Percentiles rank a stretch among this genome's conserved stretches.
phyloP scores from a whole-genome alignment of 1,140 invertebrate species.

The Drosophila ironensis region DNA sequence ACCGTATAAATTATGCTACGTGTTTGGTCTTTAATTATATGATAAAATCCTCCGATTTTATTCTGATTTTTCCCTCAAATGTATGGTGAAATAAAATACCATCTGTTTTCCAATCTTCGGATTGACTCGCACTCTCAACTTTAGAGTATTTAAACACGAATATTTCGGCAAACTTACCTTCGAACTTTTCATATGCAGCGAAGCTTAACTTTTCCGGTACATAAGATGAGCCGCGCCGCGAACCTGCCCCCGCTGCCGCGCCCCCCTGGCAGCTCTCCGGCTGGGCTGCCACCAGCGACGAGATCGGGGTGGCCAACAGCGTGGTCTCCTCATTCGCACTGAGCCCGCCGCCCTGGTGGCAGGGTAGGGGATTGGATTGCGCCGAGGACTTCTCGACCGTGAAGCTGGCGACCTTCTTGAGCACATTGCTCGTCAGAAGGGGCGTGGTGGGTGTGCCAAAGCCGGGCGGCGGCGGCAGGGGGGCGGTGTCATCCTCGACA shows the following conservation, averaged over 20 bases:
- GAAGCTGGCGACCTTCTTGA: slow-evolving; percentile 92
- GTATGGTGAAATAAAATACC: too few species aligned
- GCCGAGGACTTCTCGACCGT: slow-evolving; percentile 85
- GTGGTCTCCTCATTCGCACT: slow-evolving; percentile 46
- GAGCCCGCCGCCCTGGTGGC: too few species aligned
- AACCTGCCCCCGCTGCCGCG: slow-evolving; percentile 16
- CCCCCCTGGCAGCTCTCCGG: slow-evolving; percentile 13
- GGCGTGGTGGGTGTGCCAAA: slow-evolving; percentile 82
- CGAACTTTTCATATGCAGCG: slow-evolving; percentile 92
- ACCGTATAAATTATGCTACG: too few species aligned
- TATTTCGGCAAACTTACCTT: slow-evolving; percentile 86
- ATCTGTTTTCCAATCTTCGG: neutral
- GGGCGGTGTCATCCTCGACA: slow-evolving; percentile 38
- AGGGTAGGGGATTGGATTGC: slow-evolving; percentile 12
- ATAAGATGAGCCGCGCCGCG: slow-evolving; percentile 86
- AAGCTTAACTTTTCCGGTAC: slow-evolving; percentile 93
- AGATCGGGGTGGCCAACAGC: slow-evolving; percentile 34
- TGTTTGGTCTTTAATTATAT: too few species aligned
- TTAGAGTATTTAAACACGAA: slow-evolving; percentile 30
- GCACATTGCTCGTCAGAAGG: slow-evolving; percentile 84
- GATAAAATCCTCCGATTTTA: too few species aligned
- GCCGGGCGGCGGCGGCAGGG: slow-evolving; percentile 51
- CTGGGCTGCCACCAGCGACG: slow-evolving; percentile 34
- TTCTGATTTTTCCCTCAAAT: too few species aligned
- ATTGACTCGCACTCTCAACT: neutral